Base-by-base conservation (phyloP, 2,888 invertebrate genomes). In the Drosophila pseudotakahashii region DNA sequence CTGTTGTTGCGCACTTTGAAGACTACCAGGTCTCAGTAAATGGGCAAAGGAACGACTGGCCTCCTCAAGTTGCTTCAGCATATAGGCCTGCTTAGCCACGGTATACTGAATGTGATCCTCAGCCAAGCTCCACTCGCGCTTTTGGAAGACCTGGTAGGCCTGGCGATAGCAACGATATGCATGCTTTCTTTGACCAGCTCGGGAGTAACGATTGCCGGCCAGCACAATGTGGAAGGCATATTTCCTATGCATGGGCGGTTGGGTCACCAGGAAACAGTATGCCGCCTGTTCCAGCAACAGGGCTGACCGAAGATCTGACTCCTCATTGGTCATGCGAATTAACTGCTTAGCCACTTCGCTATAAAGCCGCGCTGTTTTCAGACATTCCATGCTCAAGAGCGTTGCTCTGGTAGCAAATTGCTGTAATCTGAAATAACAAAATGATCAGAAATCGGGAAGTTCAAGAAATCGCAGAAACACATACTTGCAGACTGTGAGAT, bases 141-240 rank as follows among this genome's bases (percentile, higher is more conserved):
- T 79, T 51, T 91, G 89, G 60, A 92, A 92, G 19, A 97, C 96
- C 93, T 98, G 97, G 92, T 96, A 95, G 9, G 98, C 98, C 92
- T 98, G 98, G 74, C 95, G 95, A 89, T 99, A 99, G 88, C 98
- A 97, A 77, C 98, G 93, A 70, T 98, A 94, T 0, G 98, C 97
- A 93, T 99, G 99, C 91, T 96, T 97, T 75, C 96, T 94, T 92
- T 98, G 98, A 0, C 97, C 97, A 13, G 98, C 96, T 91, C 98
- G 98, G 11, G 97, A 97, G 92, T 96, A 99, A 64, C 99, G 94
- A 92, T 99, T 98, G 0, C 99, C 99, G 16, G 99, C 97, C 23
- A 99, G 93, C 19, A 99, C 98, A 94, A 98, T 96, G 89, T 99
- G 98, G 92, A 99, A 98, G 14, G 98, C 97, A 91, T 98, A 98